Evolutionary conservation across 2,888 invertebrate species (phyloP).

Genomic region (Leucoma salicis): DNA sequence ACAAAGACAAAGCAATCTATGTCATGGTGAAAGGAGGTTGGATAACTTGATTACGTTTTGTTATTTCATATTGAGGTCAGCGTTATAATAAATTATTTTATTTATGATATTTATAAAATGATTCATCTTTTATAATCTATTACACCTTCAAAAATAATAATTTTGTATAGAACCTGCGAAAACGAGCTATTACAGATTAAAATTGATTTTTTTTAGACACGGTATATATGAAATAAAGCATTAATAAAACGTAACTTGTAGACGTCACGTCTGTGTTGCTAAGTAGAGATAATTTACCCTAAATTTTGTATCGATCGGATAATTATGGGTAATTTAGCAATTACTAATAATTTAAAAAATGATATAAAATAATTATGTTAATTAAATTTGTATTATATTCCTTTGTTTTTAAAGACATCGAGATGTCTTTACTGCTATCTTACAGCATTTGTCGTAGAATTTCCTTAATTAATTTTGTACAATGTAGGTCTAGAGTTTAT

Average conservation of each 20-base stretch:
- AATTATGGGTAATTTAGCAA: constrained; percentile 6
- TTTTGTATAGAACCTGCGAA: no score
- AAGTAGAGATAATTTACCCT: constrained; percentile 21
- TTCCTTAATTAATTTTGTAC: no score
- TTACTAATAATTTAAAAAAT: no score
- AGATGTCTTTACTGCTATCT: no score
- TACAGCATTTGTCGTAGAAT: no score
- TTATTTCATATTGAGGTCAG: constrained; percentile 2
- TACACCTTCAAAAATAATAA: neutral
- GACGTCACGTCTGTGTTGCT: constrained; percentile 50
- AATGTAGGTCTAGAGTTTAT: no score
- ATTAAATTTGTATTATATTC: no score
- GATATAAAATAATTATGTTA: no score
- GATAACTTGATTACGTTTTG: constrained; percentile 34
- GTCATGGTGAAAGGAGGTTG: constrained; percentile 29
- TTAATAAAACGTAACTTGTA: constrained; percentile 45
- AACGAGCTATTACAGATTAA: no score
- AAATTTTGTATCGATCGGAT: constrained; percentile 11
- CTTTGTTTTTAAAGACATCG: no score
- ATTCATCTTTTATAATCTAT: neutral
- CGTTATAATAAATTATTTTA: neutral
- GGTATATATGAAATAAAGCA: constrained; percentile 4
- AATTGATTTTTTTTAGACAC: no score
- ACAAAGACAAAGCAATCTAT: constrained; percentile 16
- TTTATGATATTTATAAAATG: neutral